These are phyloP conservation scores for Thymallus thymallus DNA, from an alignment of 2,113 vertebrate species.

Conservation along the genomic window DNA sequence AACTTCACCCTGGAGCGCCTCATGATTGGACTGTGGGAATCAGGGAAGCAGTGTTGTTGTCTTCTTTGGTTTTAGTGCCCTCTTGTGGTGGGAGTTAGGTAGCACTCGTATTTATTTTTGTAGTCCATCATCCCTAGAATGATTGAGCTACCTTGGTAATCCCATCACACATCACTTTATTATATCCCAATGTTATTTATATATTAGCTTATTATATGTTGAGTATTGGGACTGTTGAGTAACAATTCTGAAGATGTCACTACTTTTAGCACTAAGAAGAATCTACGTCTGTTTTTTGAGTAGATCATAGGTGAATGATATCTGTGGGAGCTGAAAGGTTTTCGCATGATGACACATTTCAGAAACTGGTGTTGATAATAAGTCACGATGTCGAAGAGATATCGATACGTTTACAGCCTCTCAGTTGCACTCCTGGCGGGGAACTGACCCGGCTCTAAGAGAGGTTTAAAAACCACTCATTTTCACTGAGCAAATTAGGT, in stretches of 20 bases:
- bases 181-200: conserved; percentile 61
- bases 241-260: conserved; percentile 10
- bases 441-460: too few species aligned
- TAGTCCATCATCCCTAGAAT: background rate
- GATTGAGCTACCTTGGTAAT: conserved; percentile 42
- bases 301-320: background rate
- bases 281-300: conserved; percentile 14
- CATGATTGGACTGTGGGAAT: conserved; percentile 19
- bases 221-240: conserved; percentile 44
- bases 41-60: conserved; percentile 23
- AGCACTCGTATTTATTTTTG: conserved; percentile 13
- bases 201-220: conserved; percentile 56
- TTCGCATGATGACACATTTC: conserved; percentile 1
- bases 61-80: conserved; percentile 38
- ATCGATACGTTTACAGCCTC: too few species aligned
- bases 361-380: conserved; percentile 25
- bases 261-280: conserved; percentile 51
- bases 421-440: too few species aligned
- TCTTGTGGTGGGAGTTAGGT: conserved; percentile 45
- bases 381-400: background rate
- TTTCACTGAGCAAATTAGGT: too few species aligned
- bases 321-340: background rate
- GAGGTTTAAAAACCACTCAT: too few species aligned
- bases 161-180: conserved; percentile 15
- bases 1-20: background rate